These are phyloP conservation scores for Emmelina monodactyla DNA, from an alignment of 2,888 invertebrate species.

Conservation along the genomic window DNA sequence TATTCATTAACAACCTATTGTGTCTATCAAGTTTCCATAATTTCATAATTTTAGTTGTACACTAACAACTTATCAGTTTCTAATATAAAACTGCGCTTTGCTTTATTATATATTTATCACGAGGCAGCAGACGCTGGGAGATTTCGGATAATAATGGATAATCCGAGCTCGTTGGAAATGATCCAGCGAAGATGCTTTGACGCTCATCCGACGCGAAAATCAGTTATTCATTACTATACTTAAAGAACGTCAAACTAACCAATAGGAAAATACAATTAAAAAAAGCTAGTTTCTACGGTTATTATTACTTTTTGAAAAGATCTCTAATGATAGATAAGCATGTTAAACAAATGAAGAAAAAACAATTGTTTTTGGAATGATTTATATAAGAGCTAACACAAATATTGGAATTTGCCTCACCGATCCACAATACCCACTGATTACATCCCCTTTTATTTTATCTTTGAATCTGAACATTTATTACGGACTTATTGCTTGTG, in stretches of 20 bases:
- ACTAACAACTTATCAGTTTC: too few relatives aligned
- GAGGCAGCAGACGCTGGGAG: constrained; percentile 39
- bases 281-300: too few relatives aligned
- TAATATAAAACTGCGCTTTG: too few relatives aligned
- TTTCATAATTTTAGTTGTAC: too few relatives aligned
- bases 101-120: too few relatives aligned
- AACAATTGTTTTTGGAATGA: not conserved
- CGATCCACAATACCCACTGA: constrained; percentile 53
- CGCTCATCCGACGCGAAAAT: constrained; percentile 43
- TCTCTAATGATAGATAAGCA: not conserved
- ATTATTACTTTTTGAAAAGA: not conserved
- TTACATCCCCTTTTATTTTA: constrained; percentile 52
- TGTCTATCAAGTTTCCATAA: too few relatives aligned
- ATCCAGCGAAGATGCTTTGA: constrained; percentile 39
- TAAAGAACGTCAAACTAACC: constrained; percentile 19
- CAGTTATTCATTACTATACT: constrained; percentile 45
- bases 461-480: constrained; percentile 59
- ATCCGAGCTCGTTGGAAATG: constrained; percentile 45
- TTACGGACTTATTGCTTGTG: constrained; percentile 63
- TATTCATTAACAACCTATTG: too few relatives aligned
- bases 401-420: not conserved
- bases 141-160: constrained; percentile 57
- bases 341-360: not conserved
- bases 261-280: not conserved
- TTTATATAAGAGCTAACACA: not conserved